phyloP scores from a whole-genome alignment of 2,797 vertebrate species.

The Myotis daubentonii region DNA sequence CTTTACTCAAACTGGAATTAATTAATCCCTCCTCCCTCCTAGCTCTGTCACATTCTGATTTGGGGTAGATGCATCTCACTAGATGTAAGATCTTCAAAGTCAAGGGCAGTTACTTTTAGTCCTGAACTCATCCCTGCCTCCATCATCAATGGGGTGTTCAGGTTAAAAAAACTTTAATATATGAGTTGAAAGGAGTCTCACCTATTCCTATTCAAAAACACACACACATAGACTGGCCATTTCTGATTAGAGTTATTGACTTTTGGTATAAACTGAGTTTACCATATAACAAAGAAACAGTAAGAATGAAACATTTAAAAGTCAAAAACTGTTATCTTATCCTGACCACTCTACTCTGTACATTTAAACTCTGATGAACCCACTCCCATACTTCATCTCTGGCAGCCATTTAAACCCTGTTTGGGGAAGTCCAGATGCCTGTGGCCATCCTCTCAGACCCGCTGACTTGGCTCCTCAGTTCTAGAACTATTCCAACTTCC shows the following conservation, averaged over 20 bases:
- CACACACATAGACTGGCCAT: background rate
- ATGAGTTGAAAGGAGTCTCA: background rate
- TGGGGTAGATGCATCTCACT: background rate
- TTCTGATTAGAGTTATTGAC: background rate
- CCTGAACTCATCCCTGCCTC: background rate
- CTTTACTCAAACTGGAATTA: background rate
- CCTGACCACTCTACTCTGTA: background rate
- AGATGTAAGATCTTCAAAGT: background rate
- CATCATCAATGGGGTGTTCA: background rate
- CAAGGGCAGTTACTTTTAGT: background rate
- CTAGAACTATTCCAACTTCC: accelerated
- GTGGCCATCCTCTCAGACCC: background rate
- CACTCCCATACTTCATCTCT: background rate
- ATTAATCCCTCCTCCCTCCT: background rate
- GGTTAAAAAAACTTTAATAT: background rate
- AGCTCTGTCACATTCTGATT: background rate
- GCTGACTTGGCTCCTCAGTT: background rate
- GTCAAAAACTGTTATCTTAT: background rate
- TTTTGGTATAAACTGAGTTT: background rate
- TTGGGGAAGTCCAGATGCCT: background rate
- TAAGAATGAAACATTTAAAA: background rate
- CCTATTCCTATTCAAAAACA: background rate
- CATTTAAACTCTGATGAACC: background rate
- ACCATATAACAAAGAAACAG: background rate
- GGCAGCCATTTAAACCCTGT: background rate